A percentile compares a stretch with the other conserved stretches of the same genome.
These are phyloP conservation scores for Laticauda laticaudata DNA, from an alignment of 2,113 vertebrate genomes.

Conservation along the genomic window DNA sequence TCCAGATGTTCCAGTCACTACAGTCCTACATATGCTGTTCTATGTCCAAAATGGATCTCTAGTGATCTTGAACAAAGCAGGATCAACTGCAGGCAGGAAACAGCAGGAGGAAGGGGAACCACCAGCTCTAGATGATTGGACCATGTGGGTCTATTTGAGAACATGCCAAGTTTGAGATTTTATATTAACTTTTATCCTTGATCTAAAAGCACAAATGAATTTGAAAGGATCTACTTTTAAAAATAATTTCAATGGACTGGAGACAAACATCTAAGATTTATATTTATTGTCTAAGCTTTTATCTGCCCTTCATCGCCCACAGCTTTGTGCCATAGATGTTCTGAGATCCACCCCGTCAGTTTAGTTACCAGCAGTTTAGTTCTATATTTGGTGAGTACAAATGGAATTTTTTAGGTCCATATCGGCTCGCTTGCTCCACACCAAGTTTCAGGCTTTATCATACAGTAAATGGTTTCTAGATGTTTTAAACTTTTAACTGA, in stretches of 20 bases:
- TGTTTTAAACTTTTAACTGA: background rate
- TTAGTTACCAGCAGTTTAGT: background rate
- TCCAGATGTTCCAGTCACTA: background rate
- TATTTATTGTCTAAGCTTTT: slow-evolving; percentile 8
- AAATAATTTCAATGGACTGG: background rate
- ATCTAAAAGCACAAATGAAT: background rate
- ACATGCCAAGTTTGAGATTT: background rate
- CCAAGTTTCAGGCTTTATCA: background rate
- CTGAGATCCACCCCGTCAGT: background rate
- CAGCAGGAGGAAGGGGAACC: no score
- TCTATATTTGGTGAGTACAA: background rate
- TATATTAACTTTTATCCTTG: background rate
- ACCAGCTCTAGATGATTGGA: background rate
- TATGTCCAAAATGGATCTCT: background rate
- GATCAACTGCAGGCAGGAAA: no score
- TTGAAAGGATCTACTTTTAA: background rate
- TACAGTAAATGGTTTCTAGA: background rate
- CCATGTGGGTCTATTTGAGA: background rate
- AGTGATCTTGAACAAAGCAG: background rate
- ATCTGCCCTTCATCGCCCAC: background rate
- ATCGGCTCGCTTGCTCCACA: background rate
- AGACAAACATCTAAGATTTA: background rate
- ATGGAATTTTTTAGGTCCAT: background rate
- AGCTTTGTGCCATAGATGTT: background rate
- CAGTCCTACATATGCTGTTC: background rate